phyloP scores from a whole-genome alignment of 2,797 vertebrate genomes.

The Bovichtus diacanthus region DNA sequence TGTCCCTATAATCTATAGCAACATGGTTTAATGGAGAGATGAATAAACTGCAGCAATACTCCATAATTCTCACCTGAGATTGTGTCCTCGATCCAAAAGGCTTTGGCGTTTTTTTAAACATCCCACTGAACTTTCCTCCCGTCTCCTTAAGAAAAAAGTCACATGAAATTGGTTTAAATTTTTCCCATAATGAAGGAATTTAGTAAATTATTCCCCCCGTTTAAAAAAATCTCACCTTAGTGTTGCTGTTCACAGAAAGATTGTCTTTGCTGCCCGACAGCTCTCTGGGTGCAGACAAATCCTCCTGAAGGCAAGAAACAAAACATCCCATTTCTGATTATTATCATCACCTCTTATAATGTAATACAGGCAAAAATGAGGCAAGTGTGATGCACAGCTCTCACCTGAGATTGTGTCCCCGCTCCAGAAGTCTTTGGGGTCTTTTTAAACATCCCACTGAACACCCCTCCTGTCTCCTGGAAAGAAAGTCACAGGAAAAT shows the following conservation, averaged over 20 bases:
- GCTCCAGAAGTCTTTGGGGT: conserved; percentile 32
- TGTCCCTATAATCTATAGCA: not conserved
- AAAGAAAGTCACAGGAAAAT: not conserved
- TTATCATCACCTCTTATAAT: not conserved
- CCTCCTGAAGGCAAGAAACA: conserved; percentile 45
- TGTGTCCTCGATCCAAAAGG: conserved; percentile 22
- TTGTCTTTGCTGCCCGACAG: conserved; percentile 42
- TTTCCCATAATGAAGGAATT: not conserved
- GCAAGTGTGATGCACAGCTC: not conserved
- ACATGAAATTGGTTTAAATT: not conserved
- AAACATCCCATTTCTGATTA: not conserved
- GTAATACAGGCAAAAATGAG: not conserved
- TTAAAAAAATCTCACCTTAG: conserved; percentile 43
- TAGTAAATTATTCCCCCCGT: not conserved
- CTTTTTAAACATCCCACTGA: conserved; percentile 66
- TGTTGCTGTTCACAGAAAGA: conserved; percentile 39
- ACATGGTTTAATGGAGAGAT: not conserved
- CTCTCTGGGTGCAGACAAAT: conserved; percentile 44
- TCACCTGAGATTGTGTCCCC: conserved; percentile 60
- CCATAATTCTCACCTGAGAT: conserved; percentile 55
- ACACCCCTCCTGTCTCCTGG: conserved; percentile 58
- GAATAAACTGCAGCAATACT: not conserved
- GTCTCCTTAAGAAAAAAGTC: conserved; percentile 43
- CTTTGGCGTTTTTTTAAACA: conserved; percentile 63
- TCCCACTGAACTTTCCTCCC: conserved; percentile 53